A percentile compares a stretch with the other conserved stretches of the same genome.
phyloP scores from a whole-genome alignment of 2,888 invertebrate genomes.

The Agrypnus murinus region DNA sequence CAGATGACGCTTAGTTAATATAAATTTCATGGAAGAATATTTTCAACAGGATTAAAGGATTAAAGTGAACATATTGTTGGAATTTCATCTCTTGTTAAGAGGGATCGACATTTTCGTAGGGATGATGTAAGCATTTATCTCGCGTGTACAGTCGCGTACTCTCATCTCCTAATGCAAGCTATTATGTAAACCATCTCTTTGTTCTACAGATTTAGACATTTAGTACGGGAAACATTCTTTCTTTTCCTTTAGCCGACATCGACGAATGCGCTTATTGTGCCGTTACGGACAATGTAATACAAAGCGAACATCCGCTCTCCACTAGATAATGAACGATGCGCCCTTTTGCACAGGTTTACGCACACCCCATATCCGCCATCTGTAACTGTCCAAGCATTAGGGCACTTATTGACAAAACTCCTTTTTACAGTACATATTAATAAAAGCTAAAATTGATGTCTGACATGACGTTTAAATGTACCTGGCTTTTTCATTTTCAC shows the following conservation, averaged over 20 bases:
- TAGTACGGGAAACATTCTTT: constrained; percentile 27
- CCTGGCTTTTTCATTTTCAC: too few species aligned
- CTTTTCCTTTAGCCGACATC: constrained; percentile 18
- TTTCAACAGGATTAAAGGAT: neutral
- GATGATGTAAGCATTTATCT: constrained; percentile 16
- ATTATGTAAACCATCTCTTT: constrained; percentile 26
- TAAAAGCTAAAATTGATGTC: neutral
- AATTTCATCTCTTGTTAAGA: neutral
- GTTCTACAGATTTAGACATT: constrained; percentile 25
- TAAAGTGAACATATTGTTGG: neutral
- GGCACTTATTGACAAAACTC: constrained; percentile 10
- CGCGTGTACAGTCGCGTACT: constrained; percentile 23
- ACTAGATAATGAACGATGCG: constrained; percentile 19
- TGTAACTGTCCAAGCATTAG: neutral
- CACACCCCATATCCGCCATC: constrained; percentile 11
- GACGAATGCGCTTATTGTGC: constrained; percentile 27
- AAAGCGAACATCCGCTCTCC: constrained; percentile 22
- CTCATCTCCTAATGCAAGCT: constrained; percentile 30
- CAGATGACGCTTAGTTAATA: too few species aligned
- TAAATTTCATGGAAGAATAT: neutral
- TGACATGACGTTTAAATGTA: too few species aligned
- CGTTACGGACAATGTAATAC: constrained; percentile 31
- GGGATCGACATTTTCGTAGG: neutral
- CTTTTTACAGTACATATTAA: neutral
- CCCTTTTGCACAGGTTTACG: constrained; percentile 21